Conservation (phyloP, 2,797 vertebrate species). For the Lepidocolaptes lacrymiger region DNA sequence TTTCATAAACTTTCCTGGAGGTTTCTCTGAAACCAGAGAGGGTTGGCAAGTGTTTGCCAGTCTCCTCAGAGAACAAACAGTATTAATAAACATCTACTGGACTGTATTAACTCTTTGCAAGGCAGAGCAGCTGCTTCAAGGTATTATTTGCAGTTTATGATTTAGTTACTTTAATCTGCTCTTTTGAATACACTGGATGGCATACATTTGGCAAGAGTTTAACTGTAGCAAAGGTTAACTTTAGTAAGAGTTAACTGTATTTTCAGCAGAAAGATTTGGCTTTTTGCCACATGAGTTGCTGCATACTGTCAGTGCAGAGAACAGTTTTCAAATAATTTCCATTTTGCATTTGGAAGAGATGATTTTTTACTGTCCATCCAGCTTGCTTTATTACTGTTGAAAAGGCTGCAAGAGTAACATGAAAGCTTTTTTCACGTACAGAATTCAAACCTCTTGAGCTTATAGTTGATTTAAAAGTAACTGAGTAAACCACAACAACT, state of each 20-base stretch:
- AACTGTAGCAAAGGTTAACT: not conserved
- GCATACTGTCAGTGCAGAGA: not conserved
- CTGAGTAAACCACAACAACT: not conserved
- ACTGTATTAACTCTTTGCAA: not conserved
- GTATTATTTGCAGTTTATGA: not conserved
- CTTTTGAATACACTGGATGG: not conserved
- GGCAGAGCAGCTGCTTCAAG: not conserved
- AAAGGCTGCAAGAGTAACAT: not conserved
- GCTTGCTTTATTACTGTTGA: not conserved
- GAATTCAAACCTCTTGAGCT: not conserved
- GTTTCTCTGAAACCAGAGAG: not conserved
- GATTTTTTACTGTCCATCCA: not conserved
- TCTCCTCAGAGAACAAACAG: not conserved
- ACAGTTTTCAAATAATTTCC: not conserved
- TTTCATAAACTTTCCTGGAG: not conserved
- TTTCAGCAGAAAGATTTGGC: slow-evolving; percentile 17
- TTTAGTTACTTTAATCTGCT: not conserved
- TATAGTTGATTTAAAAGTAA: not conserved
- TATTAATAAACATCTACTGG: not conserved
- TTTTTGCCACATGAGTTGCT: not conserved
- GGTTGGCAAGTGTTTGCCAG: not conserved
- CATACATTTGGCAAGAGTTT: not conserved
- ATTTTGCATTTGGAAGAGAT: not conserved
- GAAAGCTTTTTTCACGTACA: not conserved
- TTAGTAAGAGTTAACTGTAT: not conserved